Percentiles rank a stretch among this genome's conserved stretches.
Evolutionary conservation across 2,797 vertebrate species (phyloP).

Genomic region (Thaleichthys pacificus): DNA sequence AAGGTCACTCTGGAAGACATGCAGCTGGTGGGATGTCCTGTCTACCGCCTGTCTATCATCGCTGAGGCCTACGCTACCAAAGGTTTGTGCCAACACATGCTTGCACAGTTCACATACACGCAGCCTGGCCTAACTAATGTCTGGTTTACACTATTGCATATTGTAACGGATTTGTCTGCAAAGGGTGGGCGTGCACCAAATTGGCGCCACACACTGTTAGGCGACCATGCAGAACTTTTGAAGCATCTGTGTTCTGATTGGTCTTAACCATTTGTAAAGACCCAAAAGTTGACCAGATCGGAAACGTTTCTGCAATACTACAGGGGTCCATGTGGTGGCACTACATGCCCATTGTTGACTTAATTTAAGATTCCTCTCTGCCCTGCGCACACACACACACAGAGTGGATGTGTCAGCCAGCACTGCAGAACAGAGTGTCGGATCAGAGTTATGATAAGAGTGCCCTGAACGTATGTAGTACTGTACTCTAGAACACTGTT

Average conservation of each 20-base stretch:
- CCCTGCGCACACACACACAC: not conserved
- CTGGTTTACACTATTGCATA: not conserved
- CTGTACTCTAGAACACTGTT: not conserved
- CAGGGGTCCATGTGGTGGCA: constrained; percentile 55
- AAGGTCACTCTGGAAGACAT: constrained; percentile 85
- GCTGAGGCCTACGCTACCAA: constrained; percentile 96
- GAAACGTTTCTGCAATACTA: constrained; percentile 13
- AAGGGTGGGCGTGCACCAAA: too few species aligned
- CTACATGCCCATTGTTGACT: constrained; percentile 22
- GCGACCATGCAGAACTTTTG: too few species aligned
- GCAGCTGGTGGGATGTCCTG: constrained; percentile 83
- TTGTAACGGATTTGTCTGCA: too few species aligned
- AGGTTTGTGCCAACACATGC: constrained; percentile 69
- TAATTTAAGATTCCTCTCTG: not conserved
- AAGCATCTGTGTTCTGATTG: not conserved
- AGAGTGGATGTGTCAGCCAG: constrained; percentile 7
- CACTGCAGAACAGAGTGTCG: not conserved
- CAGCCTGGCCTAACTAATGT: not conserved
- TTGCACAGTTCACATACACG: too few species aligned
- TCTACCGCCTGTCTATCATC: constrained; percentile 90
- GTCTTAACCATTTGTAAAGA: not conserved
- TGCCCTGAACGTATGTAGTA: too few species aligned
- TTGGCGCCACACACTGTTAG: too few species aligned
- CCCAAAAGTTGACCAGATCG: too few species aligned
- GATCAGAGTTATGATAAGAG: constrained; percentile 6